Conservation (phyloP, 2,113 vertebrate species). For the Piprites chloris region DNA sequence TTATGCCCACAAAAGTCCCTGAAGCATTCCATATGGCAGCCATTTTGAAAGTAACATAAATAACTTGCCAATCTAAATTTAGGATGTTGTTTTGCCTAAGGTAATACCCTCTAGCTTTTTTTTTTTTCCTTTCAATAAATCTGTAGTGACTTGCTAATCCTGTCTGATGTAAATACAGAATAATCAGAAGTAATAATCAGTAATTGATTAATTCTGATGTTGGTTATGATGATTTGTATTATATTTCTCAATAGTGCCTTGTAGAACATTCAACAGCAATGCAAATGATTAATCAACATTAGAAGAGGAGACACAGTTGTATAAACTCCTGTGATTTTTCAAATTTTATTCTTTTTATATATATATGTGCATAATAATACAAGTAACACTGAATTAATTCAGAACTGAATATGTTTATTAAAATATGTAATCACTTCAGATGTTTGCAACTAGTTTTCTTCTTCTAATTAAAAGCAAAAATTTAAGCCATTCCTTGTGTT, state of each 20-base stretch:
- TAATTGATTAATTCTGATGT: slow-evolving; percentile 31
- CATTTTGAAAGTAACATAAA: slow-evolving; percentile 21
- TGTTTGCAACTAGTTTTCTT: background rate
- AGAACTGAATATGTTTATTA: background rate
- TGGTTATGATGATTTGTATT: background rate
- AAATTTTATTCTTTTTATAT: background rate
- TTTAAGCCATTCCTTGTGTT: background rate
- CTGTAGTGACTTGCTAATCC: background rate
- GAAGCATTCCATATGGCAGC: background rate
- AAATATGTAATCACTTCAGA: background rate
- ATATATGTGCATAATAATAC: background rate
- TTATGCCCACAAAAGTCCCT: background rate
- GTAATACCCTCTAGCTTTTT: background rate
- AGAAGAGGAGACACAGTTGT: background rate
- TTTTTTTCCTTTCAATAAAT: background rate
- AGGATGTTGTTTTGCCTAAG: background rate
- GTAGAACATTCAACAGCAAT: background rate
- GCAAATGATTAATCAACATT: background rate
- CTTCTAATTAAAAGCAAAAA: background rate
- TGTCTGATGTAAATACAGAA: slow-evolving; percentile 31
- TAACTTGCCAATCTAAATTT: background rate
- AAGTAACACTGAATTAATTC: background rate
- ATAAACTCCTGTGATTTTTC: background rate
- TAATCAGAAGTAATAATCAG: slow-evolving; percentile 21
- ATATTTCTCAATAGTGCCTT: background rate